Base-by-base conservation (phyloP, 2,113 vertebrate genomes). In the Platycercus adscitus region DNA sequence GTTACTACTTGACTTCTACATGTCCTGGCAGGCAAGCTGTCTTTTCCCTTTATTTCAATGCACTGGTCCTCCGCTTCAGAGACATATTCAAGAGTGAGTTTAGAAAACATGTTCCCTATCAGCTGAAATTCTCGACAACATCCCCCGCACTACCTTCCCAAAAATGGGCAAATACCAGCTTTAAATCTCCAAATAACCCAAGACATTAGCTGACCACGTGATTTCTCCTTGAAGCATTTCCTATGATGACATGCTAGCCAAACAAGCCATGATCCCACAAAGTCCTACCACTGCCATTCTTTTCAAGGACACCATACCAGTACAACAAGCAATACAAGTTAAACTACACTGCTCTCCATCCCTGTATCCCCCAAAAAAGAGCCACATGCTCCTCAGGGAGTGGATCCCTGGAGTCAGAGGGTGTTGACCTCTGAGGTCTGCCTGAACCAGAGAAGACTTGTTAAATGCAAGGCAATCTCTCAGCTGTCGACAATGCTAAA, bases 401-500 rank as follows among this genome's bases (percentile, higher is more conserved):
- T 2, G 13, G 43, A 78, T 50, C 55, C 43, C 66, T 33, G 46
- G 41, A 77, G 76, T 71, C 33, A 88, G 55, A 63, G 20, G 43
- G 29, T 81, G 69, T 55, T 70, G 85, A 91, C 68, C 95, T 84
- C 76, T 28, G 50, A 90, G 79, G 68, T 80, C 70, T 35, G 65
- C 23, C 85, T 90, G 68, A 69, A 78, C 35, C 69, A 81, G 47
- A 81, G 18, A 86, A 64, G 20, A 78, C 72, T 75, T 29, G 43
- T 55, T 94, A 94, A 91, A 90, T 52, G 61, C 56, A 88, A 88
- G 64, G 68, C 89, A 92, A 88, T 91, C 64, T 91, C 90, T 89
- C 88, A 91, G 46, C 46, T 91, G 79, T 81, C 15, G 4, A 53
- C 89, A 93, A 23, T 50, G 89, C 76, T 96, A 93, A 95, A 76